Evolutionary conservation across 1,140 invertebrate genomes (phyloP).

Genomic region (Drosophila kepulauana): DNA sequence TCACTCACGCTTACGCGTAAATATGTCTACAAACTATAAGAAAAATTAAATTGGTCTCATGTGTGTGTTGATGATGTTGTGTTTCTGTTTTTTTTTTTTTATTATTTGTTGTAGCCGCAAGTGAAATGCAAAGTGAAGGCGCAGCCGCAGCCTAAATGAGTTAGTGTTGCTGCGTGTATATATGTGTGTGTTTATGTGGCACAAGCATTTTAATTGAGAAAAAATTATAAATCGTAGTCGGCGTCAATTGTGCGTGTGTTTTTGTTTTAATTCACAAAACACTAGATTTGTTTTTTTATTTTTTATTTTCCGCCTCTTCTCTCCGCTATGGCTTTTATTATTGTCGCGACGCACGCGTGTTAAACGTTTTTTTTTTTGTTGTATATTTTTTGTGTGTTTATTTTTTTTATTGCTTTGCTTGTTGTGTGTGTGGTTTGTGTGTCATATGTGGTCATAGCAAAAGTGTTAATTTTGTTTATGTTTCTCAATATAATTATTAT

Average conservation of each 20-base stretch:
- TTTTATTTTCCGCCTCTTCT: too few species aligned
- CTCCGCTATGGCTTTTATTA: slow-evolving; percentile 7
- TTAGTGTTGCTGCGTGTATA: slow-evolving; percentile 5
- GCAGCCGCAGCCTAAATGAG: slow-evolving; percentile 50
- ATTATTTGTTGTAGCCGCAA: slow-evolving; percentile 20
- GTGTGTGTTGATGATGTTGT: slow-evolving; percentile 17
- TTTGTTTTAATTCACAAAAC: background rate
- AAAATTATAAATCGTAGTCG: slow-evolving; percentile 23
- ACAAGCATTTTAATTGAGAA: slow-evolving; percentile 48
- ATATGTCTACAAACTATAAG: slow-evolving; percentile 9
- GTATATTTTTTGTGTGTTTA: slow-evolving; percentile 2
- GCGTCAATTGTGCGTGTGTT: slow-evolving; percentile 30
- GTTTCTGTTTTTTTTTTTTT: slow-evolving; percentile 23
- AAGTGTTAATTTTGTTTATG: slow-evolving; percentile 8
- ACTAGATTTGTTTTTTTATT: slow-evolving; percentile 1
- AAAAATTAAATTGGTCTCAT: slow-evolving; percentile 26
- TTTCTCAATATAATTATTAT: slow-evolving; percentile 15
- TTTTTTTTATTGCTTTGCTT: slow-evolving; percentile 16
- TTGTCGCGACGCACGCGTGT: slow-evolving; percentile 54
- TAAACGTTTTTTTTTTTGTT: slow-evolving; percentile 41
- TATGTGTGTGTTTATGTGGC: slow-evolving; percentile 69
- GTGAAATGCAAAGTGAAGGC: slow-evolving; percentile 67
- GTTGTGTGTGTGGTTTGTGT: slow-evolving; percentile 18
- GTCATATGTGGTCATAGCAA: slow-evolving; percentile 15
- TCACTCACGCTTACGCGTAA: too few species aligned